Evolutionary conservation across 2,888 invertebrate genomes (phyloP), one percentile per base, ranked within the genome.

Genomic region (Fissipunctia ypsillon): DNA sequence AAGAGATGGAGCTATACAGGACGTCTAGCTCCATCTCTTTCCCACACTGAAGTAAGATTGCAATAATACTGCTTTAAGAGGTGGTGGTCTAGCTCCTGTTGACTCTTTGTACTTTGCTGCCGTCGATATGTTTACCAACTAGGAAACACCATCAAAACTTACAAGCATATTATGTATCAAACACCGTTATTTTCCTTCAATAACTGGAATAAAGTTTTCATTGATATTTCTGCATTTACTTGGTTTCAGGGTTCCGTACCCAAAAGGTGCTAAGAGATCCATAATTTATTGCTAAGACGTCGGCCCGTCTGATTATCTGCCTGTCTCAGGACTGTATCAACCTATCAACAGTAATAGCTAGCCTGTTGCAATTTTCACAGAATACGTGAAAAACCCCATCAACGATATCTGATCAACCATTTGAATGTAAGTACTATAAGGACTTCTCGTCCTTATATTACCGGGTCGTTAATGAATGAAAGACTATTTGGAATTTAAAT

Each of bases 71-170:
- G n/a, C n/a, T n/a, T n/a, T n/a, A n/a, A n/a, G n/a, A n/a, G n/a
- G n/a, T n/a, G n/a, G n/a, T n/a, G n/a, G n/a, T n/a, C n/a, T n/a
- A n/a, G n/a, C n/a, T n/a, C n/a, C n/a, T n/a, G n/a, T n/a, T n/a
- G n/a, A n/a, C n/a, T n/a, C n/a, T n/a, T n/a, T n/a, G n/a, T n/a
- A n/a, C n/a, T n/a, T n/a, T n/a, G n/a, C n/a, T n/a, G n/a, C n/a
- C n/a, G n/a, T n/a, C n/a, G n/a, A 80, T 81, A 86, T 88, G 86
- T 87, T 85, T 85, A 83, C 73, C 73, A 50, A 76, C n/a, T 3
- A 31, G 22, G 22, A 9, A 35, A 71, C 68, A 69, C 45, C 43
- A 61, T 45, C 54, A 71, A 72, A 64, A 64, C 16, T 56, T 71
- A 71, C 71, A 78, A 76, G 57, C 67, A 41, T 78, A 78, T 81